phyloP scores from a whole-genome alignment of 37 sponge, comb jelly and placozoan species.

The Aplysina aerophoba region DNA sequence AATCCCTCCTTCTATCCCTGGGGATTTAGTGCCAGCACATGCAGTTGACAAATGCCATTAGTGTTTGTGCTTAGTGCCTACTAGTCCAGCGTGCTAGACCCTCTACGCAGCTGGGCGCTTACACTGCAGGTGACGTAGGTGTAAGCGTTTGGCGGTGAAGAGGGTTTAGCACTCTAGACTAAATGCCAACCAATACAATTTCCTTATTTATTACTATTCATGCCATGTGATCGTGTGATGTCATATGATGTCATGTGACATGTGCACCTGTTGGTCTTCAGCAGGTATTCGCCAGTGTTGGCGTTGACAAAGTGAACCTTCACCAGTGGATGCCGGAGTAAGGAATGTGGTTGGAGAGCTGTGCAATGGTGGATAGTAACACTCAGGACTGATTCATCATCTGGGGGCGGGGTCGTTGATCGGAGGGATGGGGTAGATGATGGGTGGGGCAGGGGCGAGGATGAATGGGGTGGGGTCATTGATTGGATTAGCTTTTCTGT shows the following conservation, averaged over 20 bases:
- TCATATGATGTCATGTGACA: not conserved
- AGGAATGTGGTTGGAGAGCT: slow-evolving; percentile 52
- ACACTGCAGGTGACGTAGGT: no score
- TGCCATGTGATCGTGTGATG: no score
- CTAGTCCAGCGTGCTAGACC: no score
- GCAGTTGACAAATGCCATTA: no score
- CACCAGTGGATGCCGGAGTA: slow-evolving; percentile 68
- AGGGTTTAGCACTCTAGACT: no score
- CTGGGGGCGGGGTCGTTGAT: not conserved
- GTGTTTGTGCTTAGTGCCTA: no score
- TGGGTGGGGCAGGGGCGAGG: not conserved
- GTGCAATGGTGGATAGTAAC: slow-evolving; percentile 64
- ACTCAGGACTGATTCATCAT: slow-evolving; percentile 37
- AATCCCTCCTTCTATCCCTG: no score
- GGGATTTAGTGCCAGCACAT: no score
- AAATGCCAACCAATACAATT: no score
- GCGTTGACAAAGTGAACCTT: slow-evolving; percentile 63
- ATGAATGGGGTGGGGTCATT: not conserved
- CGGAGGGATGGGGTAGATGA: not conserved
- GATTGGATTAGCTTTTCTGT: not conserved
- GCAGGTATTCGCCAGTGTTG: slow-evolving; percentile 33
- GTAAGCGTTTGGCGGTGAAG: no score
- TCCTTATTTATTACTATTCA: no score
- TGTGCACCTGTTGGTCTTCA: slow-evolving; percentile 42
- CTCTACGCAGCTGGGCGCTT: no score